Conservation (phyloP, 2,888 invertebrate genomes). For the Sinodicranocentrus sp. region DNA sequence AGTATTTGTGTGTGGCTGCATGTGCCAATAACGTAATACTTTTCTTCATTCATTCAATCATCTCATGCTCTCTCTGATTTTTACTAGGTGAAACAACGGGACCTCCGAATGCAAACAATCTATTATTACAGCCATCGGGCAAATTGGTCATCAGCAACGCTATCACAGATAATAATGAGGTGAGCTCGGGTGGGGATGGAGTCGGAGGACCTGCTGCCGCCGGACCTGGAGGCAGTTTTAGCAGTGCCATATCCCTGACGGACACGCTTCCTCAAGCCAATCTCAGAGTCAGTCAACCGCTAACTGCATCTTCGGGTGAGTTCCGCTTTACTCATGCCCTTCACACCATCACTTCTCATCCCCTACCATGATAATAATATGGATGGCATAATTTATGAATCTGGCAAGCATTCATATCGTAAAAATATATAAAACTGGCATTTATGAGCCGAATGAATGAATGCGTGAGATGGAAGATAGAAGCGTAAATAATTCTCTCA, state of each 20-base stretch:
- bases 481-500: constrained; percentile 13
- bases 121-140: constrained; percentile 30
- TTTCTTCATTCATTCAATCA: constrained; percentile 29
- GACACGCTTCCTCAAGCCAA: constrained; percentile 57
- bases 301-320: constrained; percentile 72
- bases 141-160: constrained; percentile 22
- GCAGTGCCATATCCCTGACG: constrained; percentile 56
- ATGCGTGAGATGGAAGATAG: constrained; percentile 20
- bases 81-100: constrained; percentile 73
- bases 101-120: constrained; percentile 47
- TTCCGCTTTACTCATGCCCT: constrained; percentile 46
- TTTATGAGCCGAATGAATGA: not conserved
- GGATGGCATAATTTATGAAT: too few relatives aligned
- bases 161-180: not conserved
- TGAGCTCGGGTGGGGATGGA: constrained; percentile 24
- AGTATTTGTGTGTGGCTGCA: too few relatives aligned
- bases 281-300: constrained; percentile 66
- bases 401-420: too few relatives aligned
- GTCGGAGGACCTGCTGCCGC: constrained; percentile 49
- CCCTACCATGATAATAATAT: not conserved
- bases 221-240: constrained; percentile 38
- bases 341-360: constrained; percentile 31
- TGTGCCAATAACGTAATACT: too few relatives aligned
- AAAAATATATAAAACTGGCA: too few relatives aligned
- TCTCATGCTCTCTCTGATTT: constrained; percentile 17